Base-by-base conservation (phyloP, 2,797 vertebrate species). In the Hemibagrus guttatus region DNA sequence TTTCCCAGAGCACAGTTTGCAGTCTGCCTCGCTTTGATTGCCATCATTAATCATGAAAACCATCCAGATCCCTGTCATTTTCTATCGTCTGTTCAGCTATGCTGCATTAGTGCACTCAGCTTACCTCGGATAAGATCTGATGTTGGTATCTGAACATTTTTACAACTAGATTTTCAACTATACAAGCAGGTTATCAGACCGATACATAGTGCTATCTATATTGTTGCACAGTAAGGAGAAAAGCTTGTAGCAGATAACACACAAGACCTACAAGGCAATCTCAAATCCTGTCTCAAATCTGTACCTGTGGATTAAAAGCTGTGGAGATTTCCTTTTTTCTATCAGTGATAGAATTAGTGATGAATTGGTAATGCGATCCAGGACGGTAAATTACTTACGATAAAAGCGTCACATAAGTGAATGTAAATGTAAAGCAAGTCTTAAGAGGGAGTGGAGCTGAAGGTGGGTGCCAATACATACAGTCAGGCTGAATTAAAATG, bases 11-110 rank as follows among this genome's bases (percentile, higher is more conserved):
- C 46, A 76, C 49, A 52, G 83, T 78, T 52, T 54, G n/a, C n/a
- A 78, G 6, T 39, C 71, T 78, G 59, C 6, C 35, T 54, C 26
- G 35, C 63, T 76, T 63, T 23, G 72, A 85, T 39, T 85, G 63
- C 39, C 21, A 1, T 46, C 23, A 46, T 72, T 72, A 72, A 26
- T 72, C 69, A 72, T 72, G 39, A 23, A 31, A 31, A 6, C 6
- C 63, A 66, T 66, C 11, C 31, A 69, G 66, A 69, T 69, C 66
- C 8, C 66, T 3, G 31, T 35, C 31, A 68, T 68, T 68, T 8
- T 35, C 1, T 19, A 66, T 17, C 28, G 14, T 66, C 64, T 66
- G 64, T 66, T 66, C n/a, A 68, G 35, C 66, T 28, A 19, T 35
- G 6, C 31, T 13, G 66, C 31, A 68, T 35, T 68, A 31, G 66